Evolutionary conservation across 2,113 vertebrate species (phyloP).

Genomic region (Hemichromis elongatus): DNA sequence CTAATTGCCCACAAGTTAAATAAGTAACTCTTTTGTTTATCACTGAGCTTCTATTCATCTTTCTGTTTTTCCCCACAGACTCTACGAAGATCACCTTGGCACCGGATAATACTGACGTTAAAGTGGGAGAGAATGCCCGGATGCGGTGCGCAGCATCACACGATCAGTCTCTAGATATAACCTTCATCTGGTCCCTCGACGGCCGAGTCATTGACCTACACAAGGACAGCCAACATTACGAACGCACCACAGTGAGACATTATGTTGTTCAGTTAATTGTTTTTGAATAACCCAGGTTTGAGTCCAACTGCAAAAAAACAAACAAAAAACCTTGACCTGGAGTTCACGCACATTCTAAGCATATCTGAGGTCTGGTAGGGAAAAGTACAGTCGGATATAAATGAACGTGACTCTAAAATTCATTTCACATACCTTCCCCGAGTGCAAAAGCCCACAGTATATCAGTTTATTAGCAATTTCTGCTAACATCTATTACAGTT

Average conservation of each 20-base stretch:
- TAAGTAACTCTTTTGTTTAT: neutral
- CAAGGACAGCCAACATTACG: conserved; percentile 81
- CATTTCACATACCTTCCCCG: conserved; percentile 6
- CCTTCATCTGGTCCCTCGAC: conserved; percentile 92
- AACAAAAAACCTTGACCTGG: neutral
- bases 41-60: neutral
- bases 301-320: neutral
- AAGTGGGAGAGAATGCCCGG: conserved; percentile 81
- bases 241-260: conserved; percentile 81
- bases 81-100: conserved; percentile 92
- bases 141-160: conserved; percentile 92
- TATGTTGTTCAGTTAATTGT: neutral
- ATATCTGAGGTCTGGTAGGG: conserved; percentile 22
- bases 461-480: conserved; percentile 41
- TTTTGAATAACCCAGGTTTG: neutral
- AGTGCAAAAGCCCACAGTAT: conserved; percentile 7
- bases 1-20: neutral
- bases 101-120: conserved; percentile 85
- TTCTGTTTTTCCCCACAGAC: conserved; percentile 67
- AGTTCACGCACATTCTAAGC: neutral
- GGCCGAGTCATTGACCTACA: conserved; percentile 86
- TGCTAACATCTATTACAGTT: conserved; percentile 22
- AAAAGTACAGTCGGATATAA: conserved; percentile 12
- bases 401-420: conserved; percentile 8
- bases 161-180: conserved; percentile 85